Base-by-base conservation (phyloP, 2,797 vertebrate species). In the Lycodopsis pacificus region DNA sequence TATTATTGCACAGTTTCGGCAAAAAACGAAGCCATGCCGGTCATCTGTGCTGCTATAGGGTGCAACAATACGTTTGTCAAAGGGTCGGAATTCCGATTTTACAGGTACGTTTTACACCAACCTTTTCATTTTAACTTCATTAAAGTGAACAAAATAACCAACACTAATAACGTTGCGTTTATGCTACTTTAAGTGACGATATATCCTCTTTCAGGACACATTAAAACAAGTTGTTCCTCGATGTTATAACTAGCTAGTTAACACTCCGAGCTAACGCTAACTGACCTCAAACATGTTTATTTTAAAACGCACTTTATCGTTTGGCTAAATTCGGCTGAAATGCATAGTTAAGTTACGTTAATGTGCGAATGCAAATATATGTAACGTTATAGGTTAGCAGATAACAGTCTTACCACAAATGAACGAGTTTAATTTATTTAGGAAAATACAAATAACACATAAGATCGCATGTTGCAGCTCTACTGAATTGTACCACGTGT, bases 61-160 rank as follows among this genome's bases (percentile, higher is more conserved):
- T 96, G 95, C 77, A 94, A 94, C 78, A 96, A 96, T 49, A 95
- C 94, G 67, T 96, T 96, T 65, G 83, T 96, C 0, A 96, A 96
- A 88, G 95, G 95, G 1, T 96, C 95, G 3, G 94, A 95, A 71
- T 96, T 96, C 27, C 58, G 95, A 22, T 96, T 96, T 90, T 96
- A 96, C 84, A 90, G 95, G 95, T 96, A 83, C 63, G 89, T 82
- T 63, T 42, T 46, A 7, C 32, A 34, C 32, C 7, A 49, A 7
- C 2, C 10, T 4, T 15, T 0, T 27, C 30, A 30, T 34, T 34
- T 1, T 34, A 6, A 5, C 51, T 25, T n/a, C 8, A 15, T n/a
- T n/a, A n/a, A n/a, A 48, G 20, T 20, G 19, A 49, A 20, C 19
- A 49, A 15, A 20, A 15, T 62, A 22, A 32, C 1, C 2, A 25